phyloP scores from a whole-genome alignment of 2,113 vertebrate species.

The Nerophis lumbriciformis region DNA sequence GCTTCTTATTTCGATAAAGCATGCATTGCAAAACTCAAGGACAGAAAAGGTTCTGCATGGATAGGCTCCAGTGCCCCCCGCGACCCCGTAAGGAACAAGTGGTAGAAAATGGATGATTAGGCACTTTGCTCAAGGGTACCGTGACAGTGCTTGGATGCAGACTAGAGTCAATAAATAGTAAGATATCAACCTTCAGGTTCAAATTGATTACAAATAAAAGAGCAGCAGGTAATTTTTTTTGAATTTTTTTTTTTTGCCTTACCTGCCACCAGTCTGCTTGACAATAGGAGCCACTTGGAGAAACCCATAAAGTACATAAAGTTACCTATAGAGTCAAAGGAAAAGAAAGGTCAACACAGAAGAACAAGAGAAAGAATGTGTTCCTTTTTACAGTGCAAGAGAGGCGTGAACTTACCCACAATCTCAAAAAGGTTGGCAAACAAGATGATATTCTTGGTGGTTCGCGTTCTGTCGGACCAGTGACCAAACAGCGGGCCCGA shows the following conservation, averaged over 20 bases:
- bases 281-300: slow-evolving; percentile 80
- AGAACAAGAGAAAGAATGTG: neutral
- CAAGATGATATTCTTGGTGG: slow-evolving; percentile 76
- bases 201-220: neutral
- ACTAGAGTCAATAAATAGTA: no score
- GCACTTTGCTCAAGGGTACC: no score
- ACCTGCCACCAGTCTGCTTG: slow-evolving; percentile 81
- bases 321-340: slow-evolving; percentile 66
- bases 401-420: slow-evolving; percentile 57
- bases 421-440: slow-evolving; percentile 80
- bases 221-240: neutral
- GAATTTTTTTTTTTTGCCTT: slow-evolving; percentile 3
- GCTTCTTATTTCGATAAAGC: no score
- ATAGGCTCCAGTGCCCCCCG: no score
- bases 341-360: neutral
- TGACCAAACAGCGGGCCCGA: slow-evolving; percentile 74
- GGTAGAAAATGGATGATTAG: no score
- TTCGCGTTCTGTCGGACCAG: slow-evolving; percentile 71
- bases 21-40: no score
- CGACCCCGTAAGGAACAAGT: no score
- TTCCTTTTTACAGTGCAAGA: neutral
- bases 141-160: no score
- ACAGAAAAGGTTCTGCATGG: no score
- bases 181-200: no score
- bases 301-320: slow-evolving; percentile 81